phyloP scores from a whole-genome alignment of 2,113 vertebrate species.

The Prinia subflava region DNA sequence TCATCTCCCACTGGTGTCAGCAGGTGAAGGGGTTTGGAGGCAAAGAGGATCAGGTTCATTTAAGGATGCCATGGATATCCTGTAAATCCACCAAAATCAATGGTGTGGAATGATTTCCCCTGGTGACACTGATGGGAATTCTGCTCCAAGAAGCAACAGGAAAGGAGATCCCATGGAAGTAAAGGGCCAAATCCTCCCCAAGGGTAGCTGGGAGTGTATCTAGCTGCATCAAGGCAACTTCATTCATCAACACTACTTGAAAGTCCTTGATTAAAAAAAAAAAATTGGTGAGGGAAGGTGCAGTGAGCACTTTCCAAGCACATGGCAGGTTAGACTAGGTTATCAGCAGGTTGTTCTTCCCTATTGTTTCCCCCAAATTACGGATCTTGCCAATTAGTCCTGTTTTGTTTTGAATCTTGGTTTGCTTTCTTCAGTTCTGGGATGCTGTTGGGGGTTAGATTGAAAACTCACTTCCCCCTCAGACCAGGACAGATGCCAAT shows the following conservation, averaged over 20 bases:
- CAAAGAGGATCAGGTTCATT: not conserved
- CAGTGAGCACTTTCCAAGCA: not conserved
- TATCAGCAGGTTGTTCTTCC: constrained; percentile 13
- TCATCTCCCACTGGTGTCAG: not conserved
- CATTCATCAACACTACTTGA: not conserved
- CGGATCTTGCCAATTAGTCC: not conserved
- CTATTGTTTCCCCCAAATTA: not conserved
- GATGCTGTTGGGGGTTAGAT: too few species aligned
- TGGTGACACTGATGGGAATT: not conserved
- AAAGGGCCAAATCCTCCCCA: not conserved
- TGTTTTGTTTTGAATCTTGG: constrained; percentile 1
- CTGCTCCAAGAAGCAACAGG: not conserved
- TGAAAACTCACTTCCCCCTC: too few species aligned
- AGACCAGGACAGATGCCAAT: not conserved
- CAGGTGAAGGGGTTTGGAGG: not conserved
- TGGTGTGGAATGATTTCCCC: not conserved
- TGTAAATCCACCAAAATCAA: not conserved
- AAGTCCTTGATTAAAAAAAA: not conserved
- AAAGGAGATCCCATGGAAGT: not conserved
- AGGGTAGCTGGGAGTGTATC: not conserved
- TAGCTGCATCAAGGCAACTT: not conserved
- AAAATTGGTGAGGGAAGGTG: not conserved
- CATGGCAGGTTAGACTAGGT: not conserved
- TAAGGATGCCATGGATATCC: not conserved
- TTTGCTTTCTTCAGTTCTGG: constrained; percentile 31